Evolutionary conservation across 2,888 invertebrate species (phyloP).

Genomic region (Sabellastarte sp.): DNA sequence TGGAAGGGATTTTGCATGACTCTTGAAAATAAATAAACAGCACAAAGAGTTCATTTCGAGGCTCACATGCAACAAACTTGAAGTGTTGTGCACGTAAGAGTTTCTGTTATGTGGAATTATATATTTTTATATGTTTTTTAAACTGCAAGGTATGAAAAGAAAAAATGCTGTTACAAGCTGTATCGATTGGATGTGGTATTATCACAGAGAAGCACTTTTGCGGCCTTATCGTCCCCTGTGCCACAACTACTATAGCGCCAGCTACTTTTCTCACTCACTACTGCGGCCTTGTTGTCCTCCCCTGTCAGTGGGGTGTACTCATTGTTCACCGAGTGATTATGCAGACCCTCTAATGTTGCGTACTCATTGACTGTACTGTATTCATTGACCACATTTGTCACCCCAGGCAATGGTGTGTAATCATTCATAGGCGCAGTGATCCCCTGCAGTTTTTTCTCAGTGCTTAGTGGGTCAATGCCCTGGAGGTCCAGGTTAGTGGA

Average conservation of each 20-base stretch:
- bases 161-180: too few relatives aligned
- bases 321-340: neutral
- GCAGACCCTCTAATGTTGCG: neutral
- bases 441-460: neutral
- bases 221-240: too few relatives aligned
- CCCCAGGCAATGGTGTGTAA: neutral
- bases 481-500: constrained; percentile 16
- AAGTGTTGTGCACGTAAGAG: too few relatives aligned
- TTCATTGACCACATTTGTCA: neutral
- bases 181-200: too few relatives aligned
- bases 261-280: neutral
- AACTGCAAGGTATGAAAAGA: too few relatives aligned
- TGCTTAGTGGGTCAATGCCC: constrained; percentile 11
- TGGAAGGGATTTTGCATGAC: too few relatives aligned
- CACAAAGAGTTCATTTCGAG: too few relatives aligned
- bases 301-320: neutral
- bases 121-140: too few relatives aligned
- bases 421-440: neutral
- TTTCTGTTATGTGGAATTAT: too few relatives aligned
- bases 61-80: too few relatives aligned
- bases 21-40: too few relatives aligned
- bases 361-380: neutral
- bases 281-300: neutral
- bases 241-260: neutral
- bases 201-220: too few relatives aligned